Conservation (phyloP, 2,888 invertebrate genomes). For the Hypsopygia costalis region DNA sequence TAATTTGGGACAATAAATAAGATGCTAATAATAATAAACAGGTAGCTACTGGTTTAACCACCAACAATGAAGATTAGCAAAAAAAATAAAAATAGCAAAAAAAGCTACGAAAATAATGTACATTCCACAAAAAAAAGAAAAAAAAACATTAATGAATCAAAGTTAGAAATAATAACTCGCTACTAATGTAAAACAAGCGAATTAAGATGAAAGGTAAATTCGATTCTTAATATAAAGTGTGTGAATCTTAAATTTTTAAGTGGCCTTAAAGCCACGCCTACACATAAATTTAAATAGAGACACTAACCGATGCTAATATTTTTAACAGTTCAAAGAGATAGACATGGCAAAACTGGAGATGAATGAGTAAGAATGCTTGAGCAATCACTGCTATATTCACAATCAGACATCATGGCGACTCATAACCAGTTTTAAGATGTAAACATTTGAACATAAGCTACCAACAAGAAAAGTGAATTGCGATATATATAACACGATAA, state of each 20-base stretch:
- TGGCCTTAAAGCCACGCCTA: constrained; percentile 52
- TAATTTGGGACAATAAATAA: too few species aligned
- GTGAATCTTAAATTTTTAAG: too few species aligned
- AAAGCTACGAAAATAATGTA: too few species aligned
- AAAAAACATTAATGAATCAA: too few species aligned
- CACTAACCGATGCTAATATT: constrained; percentile 46
- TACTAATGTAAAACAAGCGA: constrained; percentile 9
- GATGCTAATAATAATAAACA: too few species aligned
- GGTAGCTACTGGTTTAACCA: too few species aligned
- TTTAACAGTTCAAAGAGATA: constrained; percentile 40
- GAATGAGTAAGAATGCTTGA: constrained; percentile 2
- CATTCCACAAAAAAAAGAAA: too few species aligned
- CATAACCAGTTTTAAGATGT: constrained; percentile 1
- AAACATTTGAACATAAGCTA: constrained; percentile 4
- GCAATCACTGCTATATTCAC: constrained; percentile 7
- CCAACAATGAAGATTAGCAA: too few species aligned
- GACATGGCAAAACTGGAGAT: constrained; percentile 17
- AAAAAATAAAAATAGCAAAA: too few species aligned
- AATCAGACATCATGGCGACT: constrained; percentile 2
- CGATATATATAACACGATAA: constrained; percentile 1
- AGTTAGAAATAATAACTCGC: too few species aligned
- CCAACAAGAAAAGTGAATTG: not conserved
- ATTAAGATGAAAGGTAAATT: constrained; percentile 19
- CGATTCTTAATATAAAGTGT: too few species aligned
- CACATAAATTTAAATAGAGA: constrained; percentile 25